Evolutionary conservation across 2,797 vertebrate genomes (phyloP), one percentile per base, ranked within the genome.

Genomic region (Anguilla obscura): DNA sequence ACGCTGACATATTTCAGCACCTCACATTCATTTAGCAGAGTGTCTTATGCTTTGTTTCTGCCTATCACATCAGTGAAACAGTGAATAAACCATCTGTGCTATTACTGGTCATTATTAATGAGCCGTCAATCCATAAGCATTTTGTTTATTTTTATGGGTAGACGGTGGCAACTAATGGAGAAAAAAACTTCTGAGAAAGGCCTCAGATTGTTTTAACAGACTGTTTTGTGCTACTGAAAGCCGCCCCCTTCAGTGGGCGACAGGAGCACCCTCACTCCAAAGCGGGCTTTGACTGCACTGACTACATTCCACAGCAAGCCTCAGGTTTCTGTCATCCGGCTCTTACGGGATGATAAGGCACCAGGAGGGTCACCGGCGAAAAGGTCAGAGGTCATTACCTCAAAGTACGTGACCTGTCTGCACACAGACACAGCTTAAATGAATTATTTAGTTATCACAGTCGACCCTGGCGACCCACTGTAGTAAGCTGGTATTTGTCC

Each of bases 341-440:
- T 79, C 36, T 16, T 79, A 27, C n/a, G 1, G 63, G n/a, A 40
- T 40, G 74, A 79, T 36, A 18, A 79, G 74, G 16, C 36, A 21
- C 74, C 33, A 79, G 74, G 36, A 45, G 74, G 74, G 16, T 40
- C 45, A 5, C 74, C 74, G 45, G 33, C 21, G 4, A 45, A 45
- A 79, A 82, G 79, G 45, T 82, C 79, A 82, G 45, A 82, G 79
- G 79, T 82, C 45, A 50, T 24, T 6, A 50, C 79, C 79, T 82
- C 45, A 48, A 48, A 80, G 36, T 45, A 21, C 79, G 50, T 36
- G 76, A 80, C 40, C 36, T 21, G 30, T 27, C 18, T 48, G 40
- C 24, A 50, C 79, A 9, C 79, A 10, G 79, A 40, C 36, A 80
- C 50, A n/a, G 21, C 21, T 50, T 18, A 50, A 50, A 24, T 82